These are phyloP conservation scores for Dissostichus mawsoni DNA, from an alignment of 2,113 vertebrate genomes.

Conservation along the genomic window DNA sequence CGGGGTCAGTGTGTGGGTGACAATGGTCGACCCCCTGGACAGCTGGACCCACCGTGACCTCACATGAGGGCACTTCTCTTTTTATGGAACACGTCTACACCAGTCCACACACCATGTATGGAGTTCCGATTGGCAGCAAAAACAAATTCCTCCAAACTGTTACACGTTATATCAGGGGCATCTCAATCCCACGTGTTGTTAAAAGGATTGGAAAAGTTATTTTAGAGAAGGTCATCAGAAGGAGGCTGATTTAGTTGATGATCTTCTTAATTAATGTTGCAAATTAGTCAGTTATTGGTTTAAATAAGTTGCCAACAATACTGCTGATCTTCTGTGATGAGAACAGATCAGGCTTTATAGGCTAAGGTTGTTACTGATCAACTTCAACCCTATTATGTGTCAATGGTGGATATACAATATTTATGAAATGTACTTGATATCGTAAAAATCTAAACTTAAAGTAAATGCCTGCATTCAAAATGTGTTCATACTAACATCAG, in stretches of 20 bases:
- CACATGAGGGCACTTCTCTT: constrained; percentile 53
- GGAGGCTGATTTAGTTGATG: not conserved
- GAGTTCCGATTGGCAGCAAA: not conserved
- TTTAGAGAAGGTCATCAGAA: not conserved
- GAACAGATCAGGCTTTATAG: not conserved
- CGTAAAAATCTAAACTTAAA: too few species aligned
- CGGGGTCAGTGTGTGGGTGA: constrained; percentile 60
- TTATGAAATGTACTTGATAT: too few species aligned
- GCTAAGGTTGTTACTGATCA: not conserved
- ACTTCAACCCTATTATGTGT: not conserved
- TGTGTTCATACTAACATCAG: too few species aligned
- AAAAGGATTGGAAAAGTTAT: not conserved
- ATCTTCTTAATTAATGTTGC: not conserved
- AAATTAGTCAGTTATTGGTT: not conserved
- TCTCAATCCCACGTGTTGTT: not conserved
- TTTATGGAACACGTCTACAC: constrained; percentile 60
- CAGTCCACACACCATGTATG: constrained; percentile 19
- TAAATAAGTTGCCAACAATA: not conserved
- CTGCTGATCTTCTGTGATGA: not conserved
- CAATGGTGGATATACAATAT: not conserved
- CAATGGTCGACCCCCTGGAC: constrained; percentile 53
- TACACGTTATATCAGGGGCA: not conserved
- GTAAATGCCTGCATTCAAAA: too few species aligned
- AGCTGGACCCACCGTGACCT: constrained; percentile 60
- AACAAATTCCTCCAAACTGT: not conserved